Evolutionary conservation across 2,113 vertebrate species (phyloP).

Genomic region (Ptilorrhoa leucosticta): DNA sequence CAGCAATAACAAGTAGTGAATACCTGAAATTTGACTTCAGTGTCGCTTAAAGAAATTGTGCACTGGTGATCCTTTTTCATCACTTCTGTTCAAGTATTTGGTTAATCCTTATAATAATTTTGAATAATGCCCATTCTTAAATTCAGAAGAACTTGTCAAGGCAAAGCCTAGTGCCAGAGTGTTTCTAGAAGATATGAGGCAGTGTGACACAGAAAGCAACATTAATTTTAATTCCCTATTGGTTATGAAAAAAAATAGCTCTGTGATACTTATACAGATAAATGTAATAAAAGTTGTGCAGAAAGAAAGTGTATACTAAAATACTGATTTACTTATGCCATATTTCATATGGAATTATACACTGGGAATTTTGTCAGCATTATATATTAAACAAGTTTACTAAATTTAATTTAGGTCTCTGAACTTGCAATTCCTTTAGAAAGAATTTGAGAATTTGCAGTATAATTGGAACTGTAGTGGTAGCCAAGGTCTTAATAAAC

Average conservation of each 20-base stretch:
- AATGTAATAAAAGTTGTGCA: not conserved
- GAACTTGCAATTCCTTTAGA: not conserved
- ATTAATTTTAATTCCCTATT: not conserved
- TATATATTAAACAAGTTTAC: not conserved
- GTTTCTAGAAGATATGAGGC: not conserved
- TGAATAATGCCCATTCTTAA: not conserved
- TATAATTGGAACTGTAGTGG: not conserved
- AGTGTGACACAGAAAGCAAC: not conserved
- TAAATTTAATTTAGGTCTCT: not conserved
- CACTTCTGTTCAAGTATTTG: not conserved
- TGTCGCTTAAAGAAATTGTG: not conserved
- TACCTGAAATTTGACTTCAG: not conserved
- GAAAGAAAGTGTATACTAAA: not conserved
- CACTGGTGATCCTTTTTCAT: not conserved
- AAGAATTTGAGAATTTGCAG: not conserved
- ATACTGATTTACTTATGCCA: not conserved
- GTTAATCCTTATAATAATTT: not conserved
- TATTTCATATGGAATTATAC: not conserved
- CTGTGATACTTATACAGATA: not conserved
- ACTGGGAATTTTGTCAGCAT: not conserved
- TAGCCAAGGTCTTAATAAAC: not conserved
- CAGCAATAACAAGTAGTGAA: not conserved
- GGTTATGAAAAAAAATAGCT: not conserved
- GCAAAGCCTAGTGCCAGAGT: not conserved
- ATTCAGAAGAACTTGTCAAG: not conserved